Evolutionary conservation across 1,140 invertebrate species (phyloP).

Genomic region (Amphibalanus amphitrite): DNA sequence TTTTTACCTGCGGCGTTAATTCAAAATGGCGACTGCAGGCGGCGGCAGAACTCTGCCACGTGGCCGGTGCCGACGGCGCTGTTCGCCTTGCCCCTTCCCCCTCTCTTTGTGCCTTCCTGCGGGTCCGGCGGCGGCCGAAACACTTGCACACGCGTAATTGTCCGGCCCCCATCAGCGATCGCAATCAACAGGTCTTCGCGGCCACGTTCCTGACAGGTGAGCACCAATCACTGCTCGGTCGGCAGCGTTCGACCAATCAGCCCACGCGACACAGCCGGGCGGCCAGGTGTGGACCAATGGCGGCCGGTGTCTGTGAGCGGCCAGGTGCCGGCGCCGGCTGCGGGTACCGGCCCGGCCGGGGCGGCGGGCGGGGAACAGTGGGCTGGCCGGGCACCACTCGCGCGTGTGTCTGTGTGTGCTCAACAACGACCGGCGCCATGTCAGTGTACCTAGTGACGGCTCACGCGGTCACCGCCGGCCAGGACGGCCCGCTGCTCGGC

Average conservation of each 20-base stretch:
- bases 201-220: not conserved
- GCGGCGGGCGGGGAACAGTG: conserved; percentile 9
- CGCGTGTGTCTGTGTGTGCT: conserved; percentile 8
- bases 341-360: conserved; percentile 11
- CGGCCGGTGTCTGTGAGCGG: conserved; percentile 8
- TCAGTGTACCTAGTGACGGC: conserved; percentile 54
- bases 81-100: not conserved
- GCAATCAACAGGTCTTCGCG: not conserved
- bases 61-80: not conserved
- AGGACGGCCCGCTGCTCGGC: conserved; percentile 67
- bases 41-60: not conserved
- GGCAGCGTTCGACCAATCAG: not conserved
- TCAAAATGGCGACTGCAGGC: not conserved
- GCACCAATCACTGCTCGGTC: not conserved
- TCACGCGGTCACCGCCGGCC: conserved; percentile 76
- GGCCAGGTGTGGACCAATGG: conserved; percentile 3
- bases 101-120: not conserved
- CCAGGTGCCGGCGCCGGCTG: conserved; percentile 11
- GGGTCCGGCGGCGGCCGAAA: not conserved
- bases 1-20: not conserved
- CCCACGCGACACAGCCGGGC: not conserved
- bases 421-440: conserved; percentile 14
- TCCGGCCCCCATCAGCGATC: not conserved
- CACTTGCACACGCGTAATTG: conserved; percentile 1
- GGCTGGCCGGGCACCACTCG: conserved; percentile 1